Evolutionary conservation across 2,797 vertebrate species (phyloP).

Genomic region (Diplodus sargus): DNA sequence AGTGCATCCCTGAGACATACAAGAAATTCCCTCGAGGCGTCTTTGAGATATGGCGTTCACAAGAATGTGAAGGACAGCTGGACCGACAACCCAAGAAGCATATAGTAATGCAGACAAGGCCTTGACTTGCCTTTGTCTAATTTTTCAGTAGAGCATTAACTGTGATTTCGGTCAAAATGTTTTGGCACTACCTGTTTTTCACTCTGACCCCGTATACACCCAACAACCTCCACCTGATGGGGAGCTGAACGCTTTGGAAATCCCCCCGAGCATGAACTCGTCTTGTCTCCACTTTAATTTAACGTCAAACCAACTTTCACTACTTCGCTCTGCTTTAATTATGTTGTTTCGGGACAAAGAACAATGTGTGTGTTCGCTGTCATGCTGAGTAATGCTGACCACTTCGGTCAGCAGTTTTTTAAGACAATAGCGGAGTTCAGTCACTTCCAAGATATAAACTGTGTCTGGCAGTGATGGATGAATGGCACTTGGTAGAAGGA

Average conservation of each 20-base stretch:
- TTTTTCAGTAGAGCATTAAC: no score
- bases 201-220: no score
- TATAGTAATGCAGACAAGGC: no score
- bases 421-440: slow-evolving; percentile 49
- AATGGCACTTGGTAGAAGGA: slow-evolving; percentile 16
- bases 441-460: slow-evolving; percentile 44
- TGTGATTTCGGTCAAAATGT: no score
- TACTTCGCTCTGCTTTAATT: slow-evolving; percentile 44
- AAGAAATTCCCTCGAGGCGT: no score
- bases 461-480: slow-evolving; percentile 39
- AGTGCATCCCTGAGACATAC: no score
- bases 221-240: no score
- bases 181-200: no score
- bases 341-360: slow-evolving; percentile 59
- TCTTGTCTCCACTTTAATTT: slow-evolving; percentile 43
- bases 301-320: slow-evolving; percentile 26
- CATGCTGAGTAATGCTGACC: slow-evolving; percentile 55
- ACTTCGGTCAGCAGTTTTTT: slow-evolving; percentile 31
- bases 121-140: no score
- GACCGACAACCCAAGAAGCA: no score
- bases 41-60: no score
- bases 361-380: slow-evolving; percentile 54
- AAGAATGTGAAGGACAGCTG: no score
- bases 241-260: slow-evolving; percentile 30
- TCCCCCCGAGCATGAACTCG: slow-evolving; percentile 37